phyloP scores from a whole-genome alignment of 2,113 vertebrate species.

The Xiphorhynchus elegans region DNA sequence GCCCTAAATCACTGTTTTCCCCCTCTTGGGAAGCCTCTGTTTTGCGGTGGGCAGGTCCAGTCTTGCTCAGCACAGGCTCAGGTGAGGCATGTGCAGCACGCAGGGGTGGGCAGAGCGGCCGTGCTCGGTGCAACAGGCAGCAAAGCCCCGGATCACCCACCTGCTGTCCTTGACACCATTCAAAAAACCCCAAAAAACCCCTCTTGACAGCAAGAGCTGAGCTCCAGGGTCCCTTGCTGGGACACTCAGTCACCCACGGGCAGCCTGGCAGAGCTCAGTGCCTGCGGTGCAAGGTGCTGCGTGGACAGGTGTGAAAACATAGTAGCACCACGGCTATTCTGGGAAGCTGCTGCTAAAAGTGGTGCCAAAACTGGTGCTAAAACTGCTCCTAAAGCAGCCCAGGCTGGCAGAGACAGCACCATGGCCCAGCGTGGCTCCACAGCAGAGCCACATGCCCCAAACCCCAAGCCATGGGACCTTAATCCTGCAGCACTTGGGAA shows the following conservation, averaged over 20 bases:
- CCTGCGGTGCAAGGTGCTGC: not conserved
- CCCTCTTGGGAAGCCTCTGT: not conserved
- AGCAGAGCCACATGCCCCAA: not conserved
- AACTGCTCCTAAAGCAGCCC: not conserved
- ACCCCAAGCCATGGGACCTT: accelerated
- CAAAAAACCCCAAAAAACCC: not conserved
- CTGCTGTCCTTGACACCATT: not conserved
- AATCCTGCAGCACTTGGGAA: accelerated
- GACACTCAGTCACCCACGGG: not conserved
- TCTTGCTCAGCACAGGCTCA: not conserved
- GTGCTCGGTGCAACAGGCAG: not conserved
- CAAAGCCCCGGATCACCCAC: accelerated
- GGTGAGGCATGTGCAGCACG: not conserved
- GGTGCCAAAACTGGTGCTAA: not conserved
- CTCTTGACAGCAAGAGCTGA: accelerated
- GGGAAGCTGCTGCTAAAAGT: not conserved
- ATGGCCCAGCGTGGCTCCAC: accelerated
- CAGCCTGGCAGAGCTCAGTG: not conserved
- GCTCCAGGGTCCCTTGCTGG: not conserved
- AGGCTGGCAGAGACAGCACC: not conserved
- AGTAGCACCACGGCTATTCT: not conserved
- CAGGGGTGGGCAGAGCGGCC: constrained; percentile 1
- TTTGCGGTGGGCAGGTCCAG: not conserved
- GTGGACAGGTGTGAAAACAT: constrained; percentile 28
- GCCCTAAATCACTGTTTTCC: not conserved